phyloP scores from a whole-genome alignment of 2,113 vertebrate genomes.

The Naja naja region DNA sequence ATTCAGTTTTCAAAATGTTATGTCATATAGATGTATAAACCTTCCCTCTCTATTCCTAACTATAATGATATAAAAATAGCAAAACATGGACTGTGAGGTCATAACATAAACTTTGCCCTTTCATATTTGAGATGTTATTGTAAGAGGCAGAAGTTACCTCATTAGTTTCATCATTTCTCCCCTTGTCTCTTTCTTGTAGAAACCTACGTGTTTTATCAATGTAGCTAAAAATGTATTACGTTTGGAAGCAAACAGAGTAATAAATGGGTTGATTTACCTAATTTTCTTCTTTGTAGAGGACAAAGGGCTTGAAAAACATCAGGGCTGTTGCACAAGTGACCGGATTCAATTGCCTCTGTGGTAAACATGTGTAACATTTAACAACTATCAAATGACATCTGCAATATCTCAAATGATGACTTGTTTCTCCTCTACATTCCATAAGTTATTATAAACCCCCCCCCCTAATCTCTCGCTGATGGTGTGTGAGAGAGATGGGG shows the following conservation, averaged over 20 bases:
- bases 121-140: background rate
- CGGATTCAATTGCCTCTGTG: background rate
- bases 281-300: background rate
- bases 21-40: background rate
- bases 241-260: background rate
- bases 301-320: background rate
- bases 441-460: background rate
- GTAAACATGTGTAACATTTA: background rate
- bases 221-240: background rate
- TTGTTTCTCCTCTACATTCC: background rate
- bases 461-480: background rate
- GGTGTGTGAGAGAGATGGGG: accelerated
- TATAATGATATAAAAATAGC: background rate
- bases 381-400: background rate
- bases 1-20: background rate
- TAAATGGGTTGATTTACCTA: background rate
- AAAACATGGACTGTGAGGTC: background rate
- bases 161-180: background rate
- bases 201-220: background rate
- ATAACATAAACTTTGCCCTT: background rate
- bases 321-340: background rate
- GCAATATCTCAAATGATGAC: background rate
- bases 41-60: background rate
- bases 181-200: background rate
- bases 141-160: background rate